Evolutionary conservation across 2,113 vertebrate genomes (phyloP).

Genomic region (Hucho hucho): DNA sequence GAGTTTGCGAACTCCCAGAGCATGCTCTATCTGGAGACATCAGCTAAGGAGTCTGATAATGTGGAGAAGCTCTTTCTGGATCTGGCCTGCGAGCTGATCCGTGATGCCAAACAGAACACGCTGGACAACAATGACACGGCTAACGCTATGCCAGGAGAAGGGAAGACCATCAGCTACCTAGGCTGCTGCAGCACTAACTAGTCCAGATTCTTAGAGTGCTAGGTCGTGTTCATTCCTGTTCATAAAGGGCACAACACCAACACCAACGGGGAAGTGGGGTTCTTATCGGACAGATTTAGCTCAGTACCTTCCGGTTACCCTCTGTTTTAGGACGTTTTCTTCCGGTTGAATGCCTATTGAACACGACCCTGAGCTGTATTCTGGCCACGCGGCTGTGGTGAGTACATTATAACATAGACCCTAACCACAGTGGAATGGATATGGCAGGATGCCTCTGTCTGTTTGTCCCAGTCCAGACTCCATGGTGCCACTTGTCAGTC

Average conservation of each 20-base stretch:
- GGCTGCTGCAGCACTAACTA: conserved; percentile 97
- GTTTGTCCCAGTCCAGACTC: conserved; percentile 34
- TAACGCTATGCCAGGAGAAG: conserved; percentile 88
- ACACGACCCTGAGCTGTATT: conserved; percentile 3
- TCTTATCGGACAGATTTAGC: too few relatives aligned
- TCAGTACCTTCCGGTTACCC: too few relatives aligned
- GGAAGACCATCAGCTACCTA: conserved; percentile 97
- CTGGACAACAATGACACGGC: conserved; percentile 95
- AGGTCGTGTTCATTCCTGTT: neutral
- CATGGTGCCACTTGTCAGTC: conserved; percentile 1
- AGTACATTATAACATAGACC: conserved; percentile 37
- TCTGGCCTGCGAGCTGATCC: conserved; percentile 92
- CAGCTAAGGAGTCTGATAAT: conserved; percentile 97
- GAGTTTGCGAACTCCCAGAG: conserved; percentile 93
- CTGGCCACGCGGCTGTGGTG: conserved; percentile 48
- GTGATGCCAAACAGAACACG: conserved; percentile 94
- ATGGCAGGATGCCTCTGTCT: conserved; percentile 24
- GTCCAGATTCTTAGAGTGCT: conserved; percentile 38
- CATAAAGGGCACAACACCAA: too few relatives aligned
- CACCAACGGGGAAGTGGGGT: too few relatives aligned
- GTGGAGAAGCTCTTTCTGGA: conserved; percentile 99
- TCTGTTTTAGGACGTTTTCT: too few relatives aligned
- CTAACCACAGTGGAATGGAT: neutral
- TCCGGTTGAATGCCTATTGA: too few relatives aligned
- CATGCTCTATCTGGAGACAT: conserved; percentile 98